Base-by-base conservation (phyloP, 2,113 vertebrate species). In the Ictidomys tridecemlineatus region DNA sequence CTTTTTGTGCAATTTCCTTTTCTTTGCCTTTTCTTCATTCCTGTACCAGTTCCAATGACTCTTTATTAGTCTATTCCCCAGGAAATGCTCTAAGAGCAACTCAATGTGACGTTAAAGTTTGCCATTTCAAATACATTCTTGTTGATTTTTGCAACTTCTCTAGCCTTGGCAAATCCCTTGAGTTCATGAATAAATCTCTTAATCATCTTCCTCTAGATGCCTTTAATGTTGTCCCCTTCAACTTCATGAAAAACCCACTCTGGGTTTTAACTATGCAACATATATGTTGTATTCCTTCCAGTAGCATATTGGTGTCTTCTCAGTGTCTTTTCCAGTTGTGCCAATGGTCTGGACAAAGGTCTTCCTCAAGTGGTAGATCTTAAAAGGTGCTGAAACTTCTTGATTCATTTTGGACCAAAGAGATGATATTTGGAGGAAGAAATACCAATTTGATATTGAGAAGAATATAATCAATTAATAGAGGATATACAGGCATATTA, bases 181-280 rank as follows among this genome's bases (percentile, higher is more conserved):
- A 94, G 94, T 63, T 89, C 28, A 3, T 61, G 87, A 83, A 92
- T 96, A 74, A 95, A 96, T 73, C 37, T 70, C 8, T 70, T 32
- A 39, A 32, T 0, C 80, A n/a, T 11, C 28, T 87, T 63, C 30
- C 61, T 63, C 30, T 67, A 82, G 45, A 80, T 76, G 13, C 42
- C 17, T 22, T 34, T 90, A 63, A 63, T 63, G 61, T 18, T 63
- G 24, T 63, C 61, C 24, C 28, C 61, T 10, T 26, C 24, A 9
- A 63, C 24, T 4, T 28, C 24, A 63, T 63, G 61, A 45, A 69
- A 82, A 72, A 67, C 58, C 5, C 53, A 74, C 4, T 22, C 30
- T 37, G 79, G 58, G 8, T 56, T 76, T 10, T 77, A 63, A 63
- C 48, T 51, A 51, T 63, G 24, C 8, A 28, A 24, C 61, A 63